These are phyloP conservation scores for Pocillopora meandrina DNA, from an alignment of 92 coral and sea anemone genomes.

Conservation along the genomic window DNA sequence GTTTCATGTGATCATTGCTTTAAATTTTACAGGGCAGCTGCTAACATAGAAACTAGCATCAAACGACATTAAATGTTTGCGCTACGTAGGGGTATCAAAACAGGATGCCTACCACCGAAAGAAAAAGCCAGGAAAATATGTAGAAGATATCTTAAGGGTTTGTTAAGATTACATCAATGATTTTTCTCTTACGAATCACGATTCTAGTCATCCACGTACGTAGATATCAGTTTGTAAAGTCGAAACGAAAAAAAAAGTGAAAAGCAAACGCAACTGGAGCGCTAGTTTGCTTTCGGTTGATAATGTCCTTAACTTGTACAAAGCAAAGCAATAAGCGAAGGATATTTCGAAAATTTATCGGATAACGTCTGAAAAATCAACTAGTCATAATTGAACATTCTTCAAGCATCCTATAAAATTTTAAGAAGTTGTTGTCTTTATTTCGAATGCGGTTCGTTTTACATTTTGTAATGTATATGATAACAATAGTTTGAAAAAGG, in stretches of 20 bases:
- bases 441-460: background rate
- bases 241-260: slow-evolving; percentile 9
- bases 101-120: background rate
- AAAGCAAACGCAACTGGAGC: slow-evolving; percentile 7
- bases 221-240: background rate
- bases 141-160: background rate
- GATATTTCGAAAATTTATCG: background rate
- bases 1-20: background rate
- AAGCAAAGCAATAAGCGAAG: background rate
- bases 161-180: background rate
- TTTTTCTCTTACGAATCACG: background rate
- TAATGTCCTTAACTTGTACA: slow-evolving; percentile 9
- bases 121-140: background rate
- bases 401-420: background rate
- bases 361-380: background rate
- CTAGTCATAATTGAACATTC: no score
- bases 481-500: background rate
- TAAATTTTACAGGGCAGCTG: background rate
- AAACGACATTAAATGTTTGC: background rate
- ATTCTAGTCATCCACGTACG: background rate
- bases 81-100: background rate
- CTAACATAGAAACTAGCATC: background rate
- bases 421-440: background rate
- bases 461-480: background rate
- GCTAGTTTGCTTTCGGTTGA: slow-evolving; percentile 5